Percentiles rank a stretch among this genome's conserved stretches.
Evolutionary conservation across 2,113 vertebrate genomes (phyloP).

Genomic region (Neopipo cinnamomea): DNA sequence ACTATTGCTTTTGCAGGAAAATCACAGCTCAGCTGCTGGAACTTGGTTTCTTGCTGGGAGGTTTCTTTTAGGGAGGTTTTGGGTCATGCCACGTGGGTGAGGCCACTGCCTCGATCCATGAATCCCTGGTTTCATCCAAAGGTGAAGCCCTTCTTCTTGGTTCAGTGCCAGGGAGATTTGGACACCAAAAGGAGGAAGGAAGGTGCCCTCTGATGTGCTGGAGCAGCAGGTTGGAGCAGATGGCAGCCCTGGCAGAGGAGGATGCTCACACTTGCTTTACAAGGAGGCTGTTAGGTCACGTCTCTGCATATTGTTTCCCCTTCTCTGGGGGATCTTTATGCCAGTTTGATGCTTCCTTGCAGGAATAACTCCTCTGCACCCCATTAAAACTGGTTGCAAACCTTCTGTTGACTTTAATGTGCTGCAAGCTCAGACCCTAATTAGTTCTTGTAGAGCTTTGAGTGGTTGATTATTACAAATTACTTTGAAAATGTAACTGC

Average conservation of each 20-base stretch:
- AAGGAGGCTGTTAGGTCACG: not conserved
- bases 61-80: not conserved
- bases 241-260: not conserved
- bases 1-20: not conserved
- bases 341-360: not conserved
- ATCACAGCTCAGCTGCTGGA: accelerated
- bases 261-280: not conserved
- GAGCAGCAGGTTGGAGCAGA: not conserved
- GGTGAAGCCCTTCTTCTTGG: not conserved
- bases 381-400: not conserved
- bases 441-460: not conserved
- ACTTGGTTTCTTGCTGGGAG: not conserved
- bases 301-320: not conserved
- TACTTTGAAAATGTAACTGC: not conserved
- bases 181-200: not conserved
- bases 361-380: not conserved
- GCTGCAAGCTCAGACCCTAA: not conserved
- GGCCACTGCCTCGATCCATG: accelerated
- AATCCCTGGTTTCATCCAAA: not conserved
- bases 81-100: accelerated
- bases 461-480: slow-evolving; percentile 10
- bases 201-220: not conserved
- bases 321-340: not conserved
- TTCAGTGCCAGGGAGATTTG: not conserved
- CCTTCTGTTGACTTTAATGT: not conserved